Conservation (phyloP, 2,888 invertebrate genomes). For the Ophion ellenae region DNA sequence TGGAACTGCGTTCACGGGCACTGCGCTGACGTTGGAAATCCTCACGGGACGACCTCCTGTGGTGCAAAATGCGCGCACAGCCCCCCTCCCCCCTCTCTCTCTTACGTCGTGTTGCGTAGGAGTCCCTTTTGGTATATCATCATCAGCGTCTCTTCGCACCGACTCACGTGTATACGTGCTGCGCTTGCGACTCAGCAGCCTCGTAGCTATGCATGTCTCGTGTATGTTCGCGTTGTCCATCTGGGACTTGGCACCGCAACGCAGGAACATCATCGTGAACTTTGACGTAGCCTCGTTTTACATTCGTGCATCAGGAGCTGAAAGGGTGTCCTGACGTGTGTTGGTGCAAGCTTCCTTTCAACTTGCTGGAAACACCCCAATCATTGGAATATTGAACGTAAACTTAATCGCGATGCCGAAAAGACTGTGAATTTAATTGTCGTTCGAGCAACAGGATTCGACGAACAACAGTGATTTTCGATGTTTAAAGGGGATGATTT, state of each 20-base stretch:
- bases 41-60: constrained; percentile 60
- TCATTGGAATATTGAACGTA: too few relatives aligned
- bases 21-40: constrained; percentile 32
- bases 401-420: too few relatives aligned
- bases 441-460: too few relatives aligned
- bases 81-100: background rate
- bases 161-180: background rate
- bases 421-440: too few relatives aligned
- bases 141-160: constrained; percentile 32
- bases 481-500: too few relatives aligned
- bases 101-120: constrained; percentile 54
- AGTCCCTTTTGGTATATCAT: constrained; percentile 59
- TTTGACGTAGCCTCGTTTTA: background rate
- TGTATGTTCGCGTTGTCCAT: background rate
- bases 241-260: background rate
- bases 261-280: background rate
- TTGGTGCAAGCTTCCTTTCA: background rate
- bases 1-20: constrained; percentile 50
- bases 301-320: background rate
- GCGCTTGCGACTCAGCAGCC: background rate
- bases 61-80: constrained; percentile 54
- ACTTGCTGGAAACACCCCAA: too few relatives aligned
- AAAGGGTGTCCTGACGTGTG: background rate
- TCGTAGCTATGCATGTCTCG: background rate
- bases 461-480: too few relatives aligned